Percentiles rank a stretch among this genome's conserved stretches.
Conservation (phyloP, 92 coral and sea anemone species). For the Heliopora coerulea region DNA sequence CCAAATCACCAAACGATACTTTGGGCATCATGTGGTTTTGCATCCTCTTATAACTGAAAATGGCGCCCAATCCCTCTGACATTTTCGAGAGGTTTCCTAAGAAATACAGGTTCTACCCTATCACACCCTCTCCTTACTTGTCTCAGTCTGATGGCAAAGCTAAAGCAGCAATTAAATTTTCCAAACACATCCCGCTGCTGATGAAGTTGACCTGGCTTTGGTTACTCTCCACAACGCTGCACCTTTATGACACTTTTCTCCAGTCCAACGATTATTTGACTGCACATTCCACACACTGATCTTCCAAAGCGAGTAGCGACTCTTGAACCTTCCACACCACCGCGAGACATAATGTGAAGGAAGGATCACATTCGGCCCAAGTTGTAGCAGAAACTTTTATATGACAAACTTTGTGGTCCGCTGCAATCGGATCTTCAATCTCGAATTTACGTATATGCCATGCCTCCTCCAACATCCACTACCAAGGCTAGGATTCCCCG, state of each 20-base stretch:
- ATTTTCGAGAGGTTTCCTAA: conserved; percentile 50
- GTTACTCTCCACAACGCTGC: conserved; percentile 49
- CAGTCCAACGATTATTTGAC: conserved; percentile 43
- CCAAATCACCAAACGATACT: conserved; percentile 49
- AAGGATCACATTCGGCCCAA: conserved; percentile 35
- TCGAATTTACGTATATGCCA: conserved; percentile 50
- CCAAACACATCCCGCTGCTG: conserved; percentile 58
- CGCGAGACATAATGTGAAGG: conserved; percentile 44
- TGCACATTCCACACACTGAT: conserved; percentile 31
- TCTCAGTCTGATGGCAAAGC: conserved; percentile 56
- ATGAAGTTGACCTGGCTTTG: conserved; percentile 54
- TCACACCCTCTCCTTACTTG: conserved; percentile 59
- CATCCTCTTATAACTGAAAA: conserved; percentile 56
- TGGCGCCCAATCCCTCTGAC: conserved; percentile 57
- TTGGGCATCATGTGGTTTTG: conserved; percentile 48
- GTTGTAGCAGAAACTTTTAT: conserved; percentile 47
- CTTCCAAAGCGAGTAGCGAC: conserved; percentile 30
- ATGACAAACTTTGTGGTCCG: conserved; percentile 50
- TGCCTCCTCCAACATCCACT: conserved; percentile 50
- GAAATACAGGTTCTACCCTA: conserved; percentile 45
- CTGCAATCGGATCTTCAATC: conserved; percentile 45
- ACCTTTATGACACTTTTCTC: conserved; percentile 55
- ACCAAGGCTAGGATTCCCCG: conserved; percentile 55
- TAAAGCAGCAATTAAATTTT: conserved; percentile 60
- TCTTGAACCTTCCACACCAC: conserved; percentile 16